These are phyloP conservation scores for Epinephelus awoara DNA, from an alignment of 2,797 vertebrate species.

Conservation along the genomic window DNA sequence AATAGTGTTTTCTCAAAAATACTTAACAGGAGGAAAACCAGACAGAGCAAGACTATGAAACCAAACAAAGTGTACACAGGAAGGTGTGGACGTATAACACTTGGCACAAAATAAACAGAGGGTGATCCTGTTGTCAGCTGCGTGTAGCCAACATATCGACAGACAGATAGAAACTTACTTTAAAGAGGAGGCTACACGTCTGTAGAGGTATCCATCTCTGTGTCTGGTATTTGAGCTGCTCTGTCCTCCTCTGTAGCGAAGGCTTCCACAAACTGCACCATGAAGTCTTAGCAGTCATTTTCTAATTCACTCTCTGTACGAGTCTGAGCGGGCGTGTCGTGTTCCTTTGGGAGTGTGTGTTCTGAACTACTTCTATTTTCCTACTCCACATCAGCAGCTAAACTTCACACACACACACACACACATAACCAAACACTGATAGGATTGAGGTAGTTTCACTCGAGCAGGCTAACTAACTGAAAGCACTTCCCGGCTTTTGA, in stretches of 20 bases:
- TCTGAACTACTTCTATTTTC: conserved; percentile 3
- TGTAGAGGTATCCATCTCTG: conserved; percentile 85
- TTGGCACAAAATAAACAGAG: conserved; percentile 36
- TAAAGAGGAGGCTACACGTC: conserved; percentile 75
- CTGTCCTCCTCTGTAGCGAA: conserved; percentile 63
- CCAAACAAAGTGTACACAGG: not conserved
- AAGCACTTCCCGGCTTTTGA: conserved; percentile 60
- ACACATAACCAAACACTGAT: conserved; percentile 39
- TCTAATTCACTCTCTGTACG: conserved; percentile 23
- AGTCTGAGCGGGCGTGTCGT: not conserved
- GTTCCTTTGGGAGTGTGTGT: not conserved
- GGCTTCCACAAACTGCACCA: conserved; percentile 69
- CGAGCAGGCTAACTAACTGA: conserved; percentile 38
- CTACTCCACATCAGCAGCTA: conserved; percentile 26
- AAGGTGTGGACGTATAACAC: conserved; percentile 13
- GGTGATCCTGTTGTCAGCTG: conserved; percentile 28
- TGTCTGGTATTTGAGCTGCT: conserved; percentile 68
- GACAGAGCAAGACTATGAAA: conserved; percentile 10
- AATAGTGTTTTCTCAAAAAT: not conserved
- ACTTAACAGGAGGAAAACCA: conserved; percentile 5
- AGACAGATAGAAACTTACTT: conserved; percentile 77
- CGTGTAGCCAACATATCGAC: not conserved
- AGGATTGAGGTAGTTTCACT: conserved; percentile 53
- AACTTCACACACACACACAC: conserved; percentile 37
- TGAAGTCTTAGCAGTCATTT: conserved; percentile 73